Evolutionary conservation across 2,797 vertebrate species (phyloP).

Genomic region (Acanthurus tractus): DNA sequence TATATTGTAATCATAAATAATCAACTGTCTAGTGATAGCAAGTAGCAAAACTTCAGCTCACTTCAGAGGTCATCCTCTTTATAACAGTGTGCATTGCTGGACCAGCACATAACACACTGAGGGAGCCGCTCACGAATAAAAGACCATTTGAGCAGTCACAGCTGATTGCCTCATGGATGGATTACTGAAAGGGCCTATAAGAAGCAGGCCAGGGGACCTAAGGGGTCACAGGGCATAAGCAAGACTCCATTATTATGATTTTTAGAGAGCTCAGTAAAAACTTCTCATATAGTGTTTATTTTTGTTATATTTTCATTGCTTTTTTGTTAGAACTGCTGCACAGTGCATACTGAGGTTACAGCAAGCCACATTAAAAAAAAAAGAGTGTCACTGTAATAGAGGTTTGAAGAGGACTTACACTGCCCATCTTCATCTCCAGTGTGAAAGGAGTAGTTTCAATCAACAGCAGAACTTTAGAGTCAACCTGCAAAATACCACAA

Average conservation of each 20-base stretch:
- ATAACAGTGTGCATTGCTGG: conserved; percentile 84
- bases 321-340: not conserved
- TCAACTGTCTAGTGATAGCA: not conserved
- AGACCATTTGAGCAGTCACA: conserved; percentile 77
- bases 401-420: not conserved
- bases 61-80: conserved; percentile 84
- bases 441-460: not conserved
- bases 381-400: not conserved
- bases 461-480: conserved; percentile 15
- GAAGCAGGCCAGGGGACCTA: conserved; percentile 9
- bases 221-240: conserved; percentile 18
- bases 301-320: not conserved
- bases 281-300: not conserved
- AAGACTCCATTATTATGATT: conserved; percentile 28
- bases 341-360: too few species aligned
- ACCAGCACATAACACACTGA: conserved; percentile 83
- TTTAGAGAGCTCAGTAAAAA: conserved; percentile 1
- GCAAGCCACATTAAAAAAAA: not conserved
- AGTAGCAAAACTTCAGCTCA: conserved; percentile 56
- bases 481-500: not conserved
- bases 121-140: conserved; percentile 78
- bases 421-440: conserved; percentile 17
- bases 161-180: conserved; percentile 50
- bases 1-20: conserved; percentile 17
- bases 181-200: conserved; percentile 32